Base-by-base conservation (phyloP, 2,113 vertebrate species). In the Hydrochoerus hydrochaeris region DNA sequence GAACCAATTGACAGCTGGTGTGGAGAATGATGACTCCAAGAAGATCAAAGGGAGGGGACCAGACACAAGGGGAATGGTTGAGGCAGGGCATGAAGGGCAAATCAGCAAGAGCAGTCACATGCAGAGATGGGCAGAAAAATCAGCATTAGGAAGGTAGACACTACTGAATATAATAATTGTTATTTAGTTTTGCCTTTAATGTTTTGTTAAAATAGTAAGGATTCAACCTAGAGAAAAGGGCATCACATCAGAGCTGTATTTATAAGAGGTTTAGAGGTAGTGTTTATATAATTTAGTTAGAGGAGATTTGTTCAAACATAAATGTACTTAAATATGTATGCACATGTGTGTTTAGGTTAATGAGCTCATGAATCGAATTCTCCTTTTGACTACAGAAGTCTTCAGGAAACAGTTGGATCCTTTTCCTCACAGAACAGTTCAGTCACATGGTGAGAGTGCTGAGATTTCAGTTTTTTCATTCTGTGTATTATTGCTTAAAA, bases 361-460 rank as follows among this genome's bases (percentile, higher is more conserved):
- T 67, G 99, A 99, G 97, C 98, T 99, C 81, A 99, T 99, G 98
- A 99, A 98, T 95, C 99, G 98, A 98, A 97, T 99, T 78, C 98
- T 99, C 97, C 98, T 98, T 95, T 99, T 99, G 97, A 99, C 99
- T 88, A 97, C 98, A 22, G 99, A 99, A 88, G 98, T 99, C 93
- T 98, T 99, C 95, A 99, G 99, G 97, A 99, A 99, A 98, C 99
- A 99, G 97, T 97, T 98, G 63, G 99, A 99, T 97, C 97, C 99
- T 96, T 99, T 99, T 98, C 98, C 99, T 83, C 95, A 99, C 86
- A 99, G 99, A 98, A 98, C 99, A 62, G 98, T 99, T 97, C 99
- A 99, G 32, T 99, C 99, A 95, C 99, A 99, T 30, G 99, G 99
- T 99, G 98, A 98, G 98, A 93, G 52, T n/a, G 93, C 92, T 94